Percentiles rank a stretch among this genome's conserved stretches.
Conservation (phyloP, 2,888 invertebrate genomes). For the Drosophila mimica region DNA sequence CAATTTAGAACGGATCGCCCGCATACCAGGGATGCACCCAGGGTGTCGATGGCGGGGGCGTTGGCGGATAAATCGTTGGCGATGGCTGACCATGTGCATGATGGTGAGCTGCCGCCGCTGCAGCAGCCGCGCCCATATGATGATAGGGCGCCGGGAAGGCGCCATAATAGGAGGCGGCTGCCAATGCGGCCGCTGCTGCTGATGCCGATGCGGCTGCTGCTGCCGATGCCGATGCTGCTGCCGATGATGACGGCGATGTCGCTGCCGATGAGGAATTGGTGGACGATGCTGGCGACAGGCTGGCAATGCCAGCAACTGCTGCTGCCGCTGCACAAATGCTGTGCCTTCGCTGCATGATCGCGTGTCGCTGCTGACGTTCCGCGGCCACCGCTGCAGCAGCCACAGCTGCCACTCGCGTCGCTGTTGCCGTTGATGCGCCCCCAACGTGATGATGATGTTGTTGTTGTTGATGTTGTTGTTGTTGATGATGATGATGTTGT, state of each 20-base stretch:
- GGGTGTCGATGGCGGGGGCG: slow-evolving; percentile 85
- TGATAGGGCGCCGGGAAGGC: slow-evolving; percentile 74
- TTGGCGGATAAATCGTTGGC: slow-evolving; percentile 85
- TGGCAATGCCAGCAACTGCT: slow-evolving; percentile 50
- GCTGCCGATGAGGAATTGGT: slow-evolving; percentile 52
- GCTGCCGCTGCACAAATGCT: slow-evolving; percentile 60
- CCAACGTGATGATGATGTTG: slow-evolving; percentile 19
- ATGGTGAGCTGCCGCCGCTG: slow-evolving; percentile 45
- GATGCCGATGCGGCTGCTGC: slow-evolving; percentile 61
- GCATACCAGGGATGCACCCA: slow-evolving; percentile 85
- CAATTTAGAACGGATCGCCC: slow-evolving; percentile 82
- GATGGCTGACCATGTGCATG: slow-evolving; percentile 84
- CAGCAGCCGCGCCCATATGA: slow-evolving; percentile 55
- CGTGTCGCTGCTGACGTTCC: slow-evolving; percentile 42
- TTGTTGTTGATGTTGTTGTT: background rate
- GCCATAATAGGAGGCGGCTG: slow-evolving; percentile 70
- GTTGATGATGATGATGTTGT: slow-evolving; percentile 3
- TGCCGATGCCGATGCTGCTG: slow-evolving; percentile 63
- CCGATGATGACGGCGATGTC: slow-evolving; percentile 44
- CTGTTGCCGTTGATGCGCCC: slow-evolving; percentile 43
- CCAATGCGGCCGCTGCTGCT: slow-evolving; percentile 75
- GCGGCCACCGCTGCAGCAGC: slow-evolving; percentile 46
- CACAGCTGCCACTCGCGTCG: slow-evolving; percentile 45
- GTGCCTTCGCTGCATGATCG: slow-evolving; percentile 60
- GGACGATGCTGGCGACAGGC: slow-evolving; percentile 61